Evolutionary conservation across 2,888 invertebrate genomes (phyloP), one percentile per base, ranked within the genome.

Genomic region (Brassicogethes aeneus): DNA sequence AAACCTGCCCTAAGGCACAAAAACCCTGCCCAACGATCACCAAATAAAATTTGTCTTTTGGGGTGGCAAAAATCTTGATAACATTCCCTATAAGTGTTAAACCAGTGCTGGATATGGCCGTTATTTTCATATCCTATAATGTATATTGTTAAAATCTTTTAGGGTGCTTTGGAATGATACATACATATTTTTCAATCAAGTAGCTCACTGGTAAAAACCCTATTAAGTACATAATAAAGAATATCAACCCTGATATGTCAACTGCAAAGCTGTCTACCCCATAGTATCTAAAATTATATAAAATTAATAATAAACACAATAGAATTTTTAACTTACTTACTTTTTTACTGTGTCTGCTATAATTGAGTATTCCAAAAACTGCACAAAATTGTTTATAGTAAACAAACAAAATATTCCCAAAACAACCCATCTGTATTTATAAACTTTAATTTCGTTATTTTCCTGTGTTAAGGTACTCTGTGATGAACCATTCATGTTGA

Each of bases 191-290:
- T 41, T 60, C 57, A 15, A 61, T 58, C 40, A 96, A 76, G 80
- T 86, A 96, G 62, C 93, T 91, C 14, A 87, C 92, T 1, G 97
- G 97, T 60, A 96, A 87, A 61, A 97, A 92, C 50, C 95, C 79
- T 7, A 95, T 85, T 55, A 97, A 91, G 69, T 96, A 97, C 2
- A 82, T 77, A 48, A 91, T 77, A 94, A 96, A 96, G 71, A 85
- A 97, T 58, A 96, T 79, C 85, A 97, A 87, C 38, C 92, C 92
- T 16, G 94, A 88, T 89, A 92, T 89, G 68, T 95, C 87, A 40
- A 96, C 85, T 55, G 76, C 74, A 54, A 77, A 76, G 54, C 75
- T 76, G 49, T 73, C 70, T 15, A 87, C 80, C 34, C 73, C 71
- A 63, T 88, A 89, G 69, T 85, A 86, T 57, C 79, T 62, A 41